phyloP scores from a whole-genome alignment of 2,888 invertebrate genomes.

The Heliconius hortense region DNA sequence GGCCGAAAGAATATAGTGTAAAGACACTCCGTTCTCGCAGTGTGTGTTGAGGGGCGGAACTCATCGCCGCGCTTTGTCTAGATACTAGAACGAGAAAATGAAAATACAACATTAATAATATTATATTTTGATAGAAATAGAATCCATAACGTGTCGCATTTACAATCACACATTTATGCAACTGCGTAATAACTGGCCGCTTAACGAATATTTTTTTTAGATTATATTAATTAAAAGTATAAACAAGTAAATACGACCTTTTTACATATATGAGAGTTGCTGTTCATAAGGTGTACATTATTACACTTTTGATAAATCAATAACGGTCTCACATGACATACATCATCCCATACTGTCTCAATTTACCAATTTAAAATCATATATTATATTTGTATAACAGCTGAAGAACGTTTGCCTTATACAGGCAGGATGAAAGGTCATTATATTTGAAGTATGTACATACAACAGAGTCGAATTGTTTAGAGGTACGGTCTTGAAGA shows the following conservation, averaged over 20 bases:
- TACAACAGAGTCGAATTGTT: slow-evolving; percentile 16
- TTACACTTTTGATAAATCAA: slow-evolving; percentile 30
- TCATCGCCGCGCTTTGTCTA: too few species aligned
- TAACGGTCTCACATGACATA: slow-evolving; percentile 15
- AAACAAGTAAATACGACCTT: not conserved
- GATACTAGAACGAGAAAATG: too few species aligned
- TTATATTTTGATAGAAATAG: too few species aligned
- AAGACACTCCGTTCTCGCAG: too few species aligned
- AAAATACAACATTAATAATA: too few species aligned
- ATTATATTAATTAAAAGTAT: not conserved
- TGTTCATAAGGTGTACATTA: not conserved
- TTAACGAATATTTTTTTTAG: not conserved
- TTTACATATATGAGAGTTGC: not conserved
- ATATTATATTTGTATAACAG: not conserved
- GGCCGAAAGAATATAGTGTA: too few species aligned
- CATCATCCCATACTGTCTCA: not conserved
- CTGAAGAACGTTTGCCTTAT: slow-evolving; percentile 9
- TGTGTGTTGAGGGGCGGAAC: too few species aligned
- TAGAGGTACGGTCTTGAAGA: slow-evolving; percentile 45
- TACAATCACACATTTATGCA: too few species aligned
- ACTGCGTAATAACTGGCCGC: too few species aligned
- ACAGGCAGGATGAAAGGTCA: slow-evolving; percentile 4
- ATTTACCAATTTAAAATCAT: not conserved
- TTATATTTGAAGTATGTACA: slow-evolving; percentile 28
- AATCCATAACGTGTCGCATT: too few species aligned